Evolutionary conservation across 2,888 invertebrate genomes (phyloP).

Genomic region (Geotrupes spiniger): DNA sequence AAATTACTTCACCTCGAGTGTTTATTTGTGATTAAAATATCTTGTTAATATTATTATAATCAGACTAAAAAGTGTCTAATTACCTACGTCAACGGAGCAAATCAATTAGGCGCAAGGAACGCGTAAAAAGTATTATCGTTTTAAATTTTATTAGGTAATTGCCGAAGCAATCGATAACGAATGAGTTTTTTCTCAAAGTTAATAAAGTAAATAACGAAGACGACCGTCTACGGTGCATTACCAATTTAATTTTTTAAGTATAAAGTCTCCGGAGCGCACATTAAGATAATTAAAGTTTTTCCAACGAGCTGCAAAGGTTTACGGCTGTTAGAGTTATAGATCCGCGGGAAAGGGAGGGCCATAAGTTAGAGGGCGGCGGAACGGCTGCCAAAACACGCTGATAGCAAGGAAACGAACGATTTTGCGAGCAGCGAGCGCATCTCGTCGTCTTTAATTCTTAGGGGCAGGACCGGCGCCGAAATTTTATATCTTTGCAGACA

Average conservation of each 20-base stretch:
- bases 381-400: slow-evolving; percentile 26
- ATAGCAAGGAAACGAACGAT: slow-evolving; percentile 24
- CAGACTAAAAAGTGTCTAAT: no score
- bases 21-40: no score
- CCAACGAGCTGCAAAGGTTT: slow-evolving; percentile 32
- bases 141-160: no score
- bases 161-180: not conserved
- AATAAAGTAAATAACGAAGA: slow-evolving; percentile 17
- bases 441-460: slow-evolving; percentile 9
- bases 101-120: slow-evolving; percentile 8
- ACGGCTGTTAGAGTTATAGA: slow-evolving; percentile 34
- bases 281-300: slow-evolving; percentile 31
- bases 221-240: slow-evolving; percentile 5
- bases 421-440: slow-evolving; percentile 13
- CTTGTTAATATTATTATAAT: no score
- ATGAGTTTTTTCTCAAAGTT: not conserved
- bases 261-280: slow-evolving; percentile 5
- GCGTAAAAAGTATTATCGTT: no score
- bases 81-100: no score
- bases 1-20: no score
- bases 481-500: slow-evolving; percentile 2
- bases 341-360: slow-evolving; percentile 32
- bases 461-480: not conserved
- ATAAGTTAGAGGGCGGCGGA: slow-evolving; percentile 33
- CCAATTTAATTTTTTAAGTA: slow-evolving; percentile 4